These are phyloP conservation scores for Eubasilissa splendida DNA, from an alignment of 2,888 invertebrate genomes.

Conservation along the genomic window DNA sequence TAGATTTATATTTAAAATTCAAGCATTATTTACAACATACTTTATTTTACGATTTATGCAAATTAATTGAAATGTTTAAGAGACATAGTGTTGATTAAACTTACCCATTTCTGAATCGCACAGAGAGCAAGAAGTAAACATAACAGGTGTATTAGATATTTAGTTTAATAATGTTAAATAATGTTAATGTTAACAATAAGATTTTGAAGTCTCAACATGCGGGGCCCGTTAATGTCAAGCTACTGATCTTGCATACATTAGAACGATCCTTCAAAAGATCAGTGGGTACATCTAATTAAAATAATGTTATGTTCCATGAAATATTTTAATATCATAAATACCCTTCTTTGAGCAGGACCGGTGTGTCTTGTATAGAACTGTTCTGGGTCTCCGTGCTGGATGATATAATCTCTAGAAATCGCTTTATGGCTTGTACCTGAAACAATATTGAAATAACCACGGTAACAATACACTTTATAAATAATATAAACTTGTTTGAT, in stretches of 20 bases:
- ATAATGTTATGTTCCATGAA: too few relatives aligned
- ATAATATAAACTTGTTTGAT: too few relatives aligned
- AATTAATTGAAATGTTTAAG: neutral
- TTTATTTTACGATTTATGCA: too few relatives aligned
- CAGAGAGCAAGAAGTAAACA: conserved; percentile 20
- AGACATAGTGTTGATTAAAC: neutral
- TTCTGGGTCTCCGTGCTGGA: conserved; percentile 80
- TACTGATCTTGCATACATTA: too few relatives aligned
- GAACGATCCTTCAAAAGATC: too few relatives aligned
- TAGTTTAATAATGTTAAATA: neutral
- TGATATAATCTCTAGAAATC: conserved; percentile 93
- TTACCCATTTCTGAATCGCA: conserved; percentile 38
- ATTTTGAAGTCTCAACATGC: too few relatives aligned
- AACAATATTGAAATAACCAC: neutral
- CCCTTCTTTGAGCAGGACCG: conserved; percentile 94
- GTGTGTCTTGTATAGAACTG: conserved; percentile 76
- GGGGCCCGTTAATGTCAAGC: too few relatives aligned
- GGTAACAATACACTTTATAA: too few relatives aligned
- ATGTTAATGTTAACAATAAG: neutral
- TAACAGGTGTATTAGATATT: conserved; percentile 18
- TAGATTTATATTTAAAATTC: neutral
- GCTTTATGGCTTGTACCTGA: conserved; percentile 81
- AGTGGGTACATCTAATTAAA: too few relatives aligned
- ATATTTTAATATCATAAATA: conserved; percentile 62
- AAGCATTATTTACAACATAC: too few relatives aligned